These are phyloP conservation scores for Trogon surrucura DNA, from an alignment of 2,113 vertebrate species.

Conservation along the genomic window DNA sequence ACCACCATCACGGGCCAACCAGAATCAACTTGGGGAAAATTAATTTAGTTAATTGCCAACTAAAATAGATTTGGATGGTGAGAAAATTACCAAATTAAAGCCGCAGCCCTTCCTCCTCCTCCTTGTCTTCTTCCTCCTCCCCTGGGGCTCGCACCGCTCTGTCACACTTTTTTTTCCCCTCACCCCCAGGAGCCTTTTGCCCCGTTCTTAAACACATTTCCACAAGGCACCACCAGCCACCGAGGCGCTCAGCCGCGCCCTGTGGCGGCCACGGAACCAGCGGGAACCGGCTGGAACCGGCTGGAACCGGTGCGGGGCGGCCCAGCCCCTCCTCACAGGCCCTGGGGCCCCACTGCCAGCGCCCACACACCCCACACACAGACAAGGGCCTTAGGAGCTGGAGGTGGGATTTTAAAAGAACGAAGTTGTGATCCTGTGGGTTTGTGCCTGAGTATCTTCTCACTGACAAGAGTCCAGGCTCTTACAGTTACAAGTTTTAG, in stretches of 20 bases:
- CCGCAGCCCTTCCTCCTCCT: too few species aligned
- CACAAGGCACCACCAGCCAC: background rate
- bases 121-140: background rate
- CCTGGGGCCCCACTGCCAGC: background rate
- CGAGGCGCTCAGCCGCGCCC: background rate
- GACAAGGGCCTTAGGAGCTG: background rate
- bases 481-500: background rate
- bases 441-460: background rate
- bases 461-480: background rate
- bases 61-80: background rate
- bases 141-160: accelerated
- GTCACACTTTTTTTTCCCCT: background rate
- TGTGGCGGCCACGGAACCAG: background rate
- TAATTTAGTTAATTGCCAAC: background rate
- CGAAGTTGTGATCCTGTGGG: background rate
- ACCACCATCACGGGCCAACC: background rate
- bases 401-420: background rate
- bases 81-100: background rate
- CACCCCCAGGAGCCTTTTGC: background rate
- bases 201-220: background rate
- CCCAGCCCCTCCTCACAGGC: too few species aligned
- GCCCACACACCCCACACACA: accelerated
- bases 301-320: background rate
- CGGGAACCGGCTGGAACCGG: accelerated
- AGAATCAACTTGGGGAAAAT: background rate